Evolutionary conservation across 2,888 invertebrate species (phyloP).

Genomic region (Microctonus brassicae): DNA sequence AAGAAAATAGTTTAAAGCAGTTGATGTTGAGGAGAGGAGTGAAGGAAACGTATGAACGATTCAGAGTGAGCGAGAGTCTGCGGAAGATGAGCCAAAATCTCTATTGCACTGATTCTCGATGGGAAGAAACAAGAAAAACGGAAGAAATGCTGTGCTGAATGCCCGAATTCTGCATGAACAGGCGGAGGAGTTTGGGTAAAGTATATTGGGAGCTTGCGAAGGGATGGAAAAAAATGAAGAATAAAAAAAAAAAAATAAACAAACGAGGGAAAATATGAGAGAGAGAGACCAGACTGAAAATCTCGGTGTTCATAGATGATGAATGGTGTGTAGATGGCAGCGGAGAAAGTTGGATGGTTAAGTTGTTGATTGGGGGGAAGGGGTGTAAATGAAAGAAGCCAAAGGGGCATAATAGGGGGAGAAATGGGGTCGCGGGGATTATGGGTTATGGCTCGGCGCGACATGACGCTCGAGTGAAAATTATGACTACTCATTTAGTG

Average conservation of each 20-base stretch:
- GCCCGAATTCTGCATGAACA: conserved; percentile 15
- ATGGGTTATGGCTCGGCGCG: conserved; percentile 54
- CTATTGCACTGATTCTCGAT: not conserved
- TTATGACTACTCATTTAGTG: conserved; percentile 64
- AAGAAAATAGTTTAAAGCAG: not conserved
- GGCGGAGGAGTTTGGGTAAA: conserved; percentile 24
- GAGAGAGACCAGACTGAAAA: conserved; percentile 3
- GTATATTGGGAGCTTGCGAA: conserved; percentile 33
- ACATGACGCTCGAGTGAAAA: conserved; percentile 59
- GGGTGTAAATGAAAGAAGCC: not conserved
- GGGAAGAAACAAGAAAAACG: not conserved
- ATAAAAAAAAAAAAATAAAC: not conserved
- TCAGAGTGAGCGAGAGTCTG: not conserved
- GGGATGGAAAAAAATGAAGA: conserved; percentile 9
- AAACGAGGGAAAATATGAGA: not conserved
- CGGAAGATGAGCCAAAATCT: no score
- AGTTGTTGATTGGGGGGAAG: not conserved
- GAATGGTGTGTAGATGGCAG: conserved; percentile 29
- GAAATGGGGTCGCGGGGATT: conserved; percentile 47
- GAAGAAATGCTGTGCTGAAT: not conserved
- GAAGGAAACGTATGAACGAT: not conserved
- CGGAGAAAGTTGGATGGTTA: not conserved
- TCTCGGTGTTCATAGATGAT: conserved; percentile 31
- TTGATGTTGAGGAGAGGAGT: not conserved
- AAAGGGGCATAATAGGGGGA: conserved; percentile 2